Evolutionary conservation across 1,140 invertebrate genomes (phyloP).

Genomic region (Micrasema longulum): DNA sequence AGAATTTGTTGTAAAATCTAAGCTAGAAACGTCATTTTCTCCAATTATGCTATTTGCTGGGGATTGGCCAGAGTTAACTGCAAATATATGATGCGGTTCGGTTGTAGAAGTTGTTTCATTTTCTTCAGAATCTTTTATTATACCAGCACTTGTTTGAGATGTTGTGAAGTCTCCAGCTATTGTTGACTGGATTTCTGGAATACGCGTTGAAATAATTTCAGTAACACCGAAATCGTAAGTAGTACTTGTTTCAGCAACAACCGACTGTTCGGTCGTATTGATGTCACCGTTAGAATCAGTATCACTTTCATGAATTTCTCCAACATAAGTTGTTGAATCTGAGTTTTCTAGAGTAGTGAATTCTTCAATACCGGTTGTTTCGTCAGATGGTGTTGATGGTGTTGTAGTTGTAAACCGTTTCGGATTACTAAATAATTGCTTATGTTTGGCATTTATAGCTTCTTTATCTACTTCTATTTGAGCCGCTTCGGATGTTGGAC

Average conservation of each 20-base stretch:
- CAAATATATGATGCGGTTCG: slow-evolving; percentile 66
- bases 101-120: slow-evolving; percentile 61
- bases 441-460: slow-evolving; percentile 66
- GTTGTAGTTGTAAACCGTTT: slow-evolving; percentile 48
- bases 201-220: slow-evolving; percentile 43
- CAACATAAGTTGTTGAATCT: slow-evolving; percentile 45
- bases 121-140: slow-evolving; percentile 56
- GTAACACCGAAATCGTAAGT: slow-evolving; percentile 47
- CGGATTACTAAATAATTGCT: slow-evolving; percentile 62
- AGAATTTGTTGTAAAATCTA: slow-evolving; percentile 23
- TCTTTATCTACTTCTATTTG: slow-evolving; percentile 62
- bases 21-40: slow-evolving; percentile 38
- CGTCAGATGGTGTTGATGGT: slow-evolving; percentile 22
- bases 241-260: slow-evolving; percentile 39
- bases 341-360: slow-evolving; percentile 37
- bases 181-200: slow-evolving; percentile 3
- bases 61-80: slow-evolving; percentile 56
- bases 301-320: slow-evolving; percentile 30
- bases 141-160: slow-evolving; percentile 1
- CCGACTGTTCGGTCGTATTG: slow-evolving; percentile 30
- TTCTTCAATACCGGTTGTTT: slow-evolving; percentile 41
- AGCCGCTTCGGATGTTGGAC: slow-evolving; percentile 45
- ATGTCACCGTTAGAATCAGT: slow-evolving; percentile 35
- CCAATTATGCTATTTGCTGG: slow-evolving; percentile 31
- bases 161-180: background rate